Conservation (phyloP, 2,888 invertebrate genomes). For the Limenitis camilla region DNA sequence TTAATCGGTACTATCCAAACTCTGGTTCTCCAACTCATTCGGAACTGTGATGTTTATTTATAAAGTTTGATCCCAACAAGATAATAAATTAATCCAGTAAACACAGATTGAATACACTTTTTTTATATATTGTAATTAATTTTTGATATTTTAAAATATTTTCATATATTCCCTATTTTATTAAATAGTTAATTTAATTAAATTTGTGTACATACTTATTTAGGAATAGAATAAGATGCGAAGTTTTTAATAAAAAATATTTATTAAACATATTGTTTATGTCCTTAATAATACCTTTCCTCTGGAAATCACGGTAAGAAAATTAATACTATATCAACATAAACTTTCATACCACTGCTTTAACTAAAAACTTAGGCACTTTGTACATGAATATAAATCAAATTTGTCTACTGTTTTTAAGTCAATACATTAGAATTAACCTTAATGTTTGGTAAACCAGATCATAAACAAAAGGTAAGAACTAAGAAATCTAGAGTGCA, state of each 20-base stretch:
- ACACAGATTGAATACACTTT: neutral
- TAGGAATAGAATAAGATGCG: no score
- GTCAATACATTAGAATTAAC: neutral
- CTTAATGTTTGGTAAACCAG: no score
- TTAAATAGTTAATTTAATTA: constrained; percentile 21
- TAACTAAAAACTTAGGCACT: constrained; percentile 1
- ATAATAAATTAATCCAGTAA: neutral
- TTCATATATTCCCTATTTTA: neutral
- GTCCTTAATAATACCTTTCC: no score
- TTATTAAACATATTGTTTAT: no score
- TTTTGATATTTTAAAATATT: neutral
- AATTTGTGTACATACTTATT: constrained; percentile 54
- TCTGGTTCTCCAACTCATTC: no score
- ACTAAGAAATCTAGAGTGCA: no score
- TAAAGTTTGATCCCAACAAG: no score
- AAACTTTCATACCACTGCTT: constrained; percentile 1
- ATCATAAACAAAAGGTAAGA: no score
- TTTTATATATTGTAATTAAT: neutral
- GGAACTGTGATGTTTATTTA: no score
- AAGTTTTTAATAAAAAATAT: no score
- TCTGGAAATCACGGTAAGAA: constrained; percentile 1
- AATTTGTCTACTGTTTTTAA: neutral
- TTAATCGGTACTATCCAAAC: no score
- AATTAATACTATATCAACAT: neutral
- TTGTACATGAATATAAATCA: neutral